Conservation (phyloP, 1,140 invertebrate genomes). For the Hyles euphorbiae region DNA sequence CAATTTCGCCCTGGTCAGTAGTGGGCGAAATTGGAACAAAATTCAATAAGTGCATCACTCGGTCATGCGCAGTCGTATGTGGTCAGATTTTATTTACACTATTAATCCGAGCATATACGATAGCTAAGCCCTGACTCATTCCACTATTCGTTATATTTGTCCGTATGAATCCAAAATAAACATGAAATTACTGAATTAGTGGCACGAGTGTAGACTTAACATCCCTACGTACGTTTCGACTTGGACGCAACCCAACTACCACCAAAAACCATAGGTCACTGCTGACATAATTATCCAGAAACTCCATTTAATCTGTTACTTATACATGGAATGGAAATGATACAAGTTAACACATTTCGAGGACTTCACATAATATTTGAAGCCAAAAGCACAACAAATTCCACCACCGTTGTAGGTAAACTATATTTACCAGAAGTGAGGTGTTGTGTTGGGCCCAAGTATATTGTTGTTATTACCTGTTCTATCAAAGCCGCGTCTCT, state of each 20-base stretch:
- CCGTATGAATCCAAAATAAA: background rate
- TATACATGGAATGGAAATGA: background rate
- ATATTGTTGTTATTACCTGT: slow-evolving; percentile 67
- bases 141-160: slow-evolving; percentile 3
- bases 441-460: slow-evolving; percentile 60
- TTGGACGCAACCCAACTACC: slow-evolving; percentile 67
- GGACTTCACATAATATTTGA: slow-evolving; percentile 14
- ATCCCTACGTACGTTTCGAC: slow-evolving; percentile 53
- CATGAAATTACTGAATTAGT: slow-evolving; percentile 33
- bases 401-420: slow-evolving; percentile 16
- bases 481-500: slow-evolving; percentile 77
- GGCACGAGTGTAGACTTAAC: slow-evolving; percentile 39
- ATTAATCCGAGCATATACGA: slow-evolving; percentile 18
- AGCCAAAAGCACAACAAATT: slow-evolving; percentile 12
- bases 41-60: slow-evolving; percentile 31
- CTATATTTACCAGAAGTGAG: slow-evolving; percentile 14
- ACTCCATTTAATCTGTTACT: background rate
- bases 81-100: slow-evolving; percentile 7
- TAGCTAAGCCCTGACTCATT: slow-evolving; percentile 24
- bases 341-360: slow-evolving; percentile 2
- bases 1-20: slow-evolving; percentile 17
- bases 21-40: slow-evolving; percentile 27
- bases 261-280: slow-evolving; percentile 7
- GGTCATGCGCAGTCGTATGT: slow-evolving; percentile 21
- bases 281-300: background rate